phyloP scores from a whole-genome alignment of 2,113 vertebrate genomes.

The Agelaius phoeniceus region DNA sequence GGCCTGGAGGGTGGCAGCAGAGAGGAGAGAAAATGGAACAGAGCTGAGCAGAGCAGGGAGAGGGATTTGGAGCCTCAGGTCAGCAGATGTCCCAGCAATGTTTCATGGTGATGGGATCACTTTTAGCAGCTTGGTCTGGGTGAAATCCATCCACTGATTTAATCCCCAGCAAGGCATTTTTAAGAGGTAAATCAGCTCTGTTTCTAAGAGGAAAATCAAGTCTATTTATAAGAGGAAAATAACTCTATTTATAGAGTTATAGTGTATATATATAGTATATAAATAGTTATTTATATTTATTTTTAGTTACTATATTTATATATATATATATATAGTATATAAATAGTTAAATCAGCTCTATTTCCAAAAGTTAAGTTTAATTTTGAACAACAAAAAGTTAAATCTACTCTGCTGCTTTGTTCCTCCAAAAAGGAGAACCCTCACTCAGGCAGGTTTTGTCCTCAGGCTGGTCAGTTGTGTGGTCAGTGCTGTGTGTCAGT shows the following conservation, averaged over 20 bases:
- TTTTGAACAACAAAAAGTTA: not conserved
- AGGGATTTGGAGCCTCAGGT: not conserved
- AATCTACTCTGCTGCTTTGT: not conserved
- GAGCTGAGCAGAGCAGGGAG: not conserved
- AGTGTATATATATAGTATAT: too few relatives aligned
- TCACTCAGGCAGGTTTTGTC: not conserved
- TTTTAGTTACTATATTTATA: too few relatives aligned
- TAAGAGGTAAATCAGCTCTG: not conserved
- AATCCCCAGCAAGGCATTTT: not conserved
- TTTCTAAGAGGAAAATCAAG: not conserved
- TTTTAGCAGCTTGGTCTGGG: not conserved
- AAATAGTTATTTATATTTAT: too few relatives aligned
- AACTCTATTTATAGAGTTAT: too few relatives aligned
- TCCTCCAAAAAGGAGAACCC: not conserved
- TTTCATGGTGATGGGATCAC: not conserved
- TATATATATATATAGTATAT: too few relatives aligned
- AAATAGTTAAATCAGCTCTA: not conserved
- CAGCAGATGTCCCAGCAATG: not conserved
- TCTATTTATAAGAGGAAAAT: not conserved
- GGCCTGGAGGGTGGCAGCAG: conserved; percentile 23
- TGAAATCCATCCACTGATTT: not conserved
- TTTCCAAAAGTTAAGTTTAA: too few relatives aligned
- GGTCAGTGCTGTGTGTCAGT: not conserved
- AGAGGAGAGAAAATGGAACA: not conserved
- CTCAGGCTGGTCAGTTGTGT: not conserved